phyloP scores from a whole-genome alignment of 2,888 invertebrate genomes.

The Acanthococcus lagerstroemiae region DNA sequence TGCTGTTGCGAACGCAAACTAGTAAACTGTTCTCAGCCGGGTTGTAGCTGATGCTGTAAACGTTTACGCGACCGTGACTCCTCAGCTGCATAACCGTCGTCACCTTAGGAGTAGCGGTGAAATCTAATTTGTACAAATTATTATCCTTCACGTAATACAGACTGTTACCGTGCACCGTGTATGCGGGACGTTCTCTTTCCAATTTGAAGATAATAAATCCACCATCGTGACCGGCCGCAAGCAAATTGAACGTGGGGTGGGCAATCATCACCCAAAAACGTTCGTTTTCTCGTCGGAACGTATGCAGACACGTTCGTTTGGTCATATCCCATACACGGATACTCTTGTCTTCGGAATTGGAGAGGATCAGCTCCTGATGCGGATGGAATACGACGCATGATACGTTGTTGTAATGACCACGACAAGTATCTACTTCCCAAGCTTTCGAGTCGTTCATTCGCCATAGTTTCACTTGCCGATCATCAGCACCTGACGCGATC shows the following conservation, averaged over 20 bases:
- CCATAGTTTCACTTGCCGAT: slow-evolving; percentile 95
- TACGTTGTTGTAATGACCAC: slow-evolving; percentile 99
- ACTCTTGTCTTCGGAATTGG: slow-evolving; percentile 95
- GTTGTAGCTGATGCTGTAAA: slow-evolving; percentile 82
- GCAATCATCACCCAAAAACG: slow-evolving; percentile 94
- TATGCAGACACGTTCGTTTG: slow-evolving; percentile 81
- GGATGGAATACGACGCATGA: slow-evolving; percentile 97
- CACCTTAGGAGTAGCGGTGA: slow-evolving; percentile 85
- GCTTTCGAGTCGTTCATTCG: slow-evolving; percentile 98
- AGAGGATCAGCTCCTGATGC: slow-evolving; percentile 87
- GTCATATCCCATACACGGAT: slow-evolving; percentile 99
- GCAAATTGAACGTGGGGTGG: slow-evolving; percentile 89
- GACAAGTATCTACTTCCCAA: slow-evolving; percentile 98
- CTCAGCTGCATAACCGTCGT: slow-evolving; percentile 85
- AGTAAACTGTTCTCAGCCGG: slow-evolving; percentile 93
- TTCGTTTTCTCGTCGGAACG: slow-evolving; percentile 89
- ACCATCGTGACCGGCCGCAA: slow-evolving; percentile 98
- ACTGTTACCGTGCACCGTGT: slow-evolving; percentile 83
- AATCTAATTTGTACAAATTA: slow-evolving; percentile 80
- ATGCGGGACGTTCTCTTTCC: slow-evolving; percentile 92
- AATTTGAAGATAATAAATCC: slow-evolving; percentile 89
- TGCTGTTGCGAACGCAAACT: slow-evolving; percentile 68
- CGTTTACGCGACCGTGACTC: slow-evolving; percentile 43
- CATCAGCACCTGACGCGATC: slow-evolving; percentile 97
- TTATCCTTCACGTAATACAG: slow-evolving; percentile 94